Percentiles rank a stretch among this genome's conserved stretches.
Evolutionary conservation across 1,140 invertebrate species (phyloP).

Genomic region (Druon quercuslanigerum): DNA sequence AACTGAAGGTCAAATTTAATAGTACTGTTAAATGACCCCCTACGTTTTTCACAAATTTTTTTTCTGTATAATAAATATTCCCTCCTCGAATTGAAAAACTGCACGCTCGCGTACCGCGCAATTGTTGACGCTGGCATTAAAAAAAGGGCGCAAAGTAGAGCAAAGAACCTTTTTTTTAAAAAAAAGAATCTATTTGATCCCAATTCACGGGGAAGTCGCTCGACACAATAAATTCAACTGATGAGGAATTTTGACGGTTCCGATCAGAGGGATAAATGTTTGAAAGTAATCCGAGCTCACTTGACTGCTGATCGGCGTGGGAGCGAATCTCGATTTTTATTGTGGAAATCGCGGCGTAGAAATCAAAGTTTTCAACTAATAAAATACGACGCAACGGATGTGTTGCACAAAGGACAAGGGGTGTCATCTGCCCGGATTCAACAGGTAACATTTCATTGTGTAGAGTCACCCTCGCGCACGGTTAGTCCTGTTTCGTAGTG

Average conservation of each 20-base stretch:
- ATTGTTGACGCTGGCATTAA: not conserved
- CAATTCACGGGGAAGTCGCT: constrained; percentile 6
- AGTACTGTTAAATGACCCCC: too few species aligned
- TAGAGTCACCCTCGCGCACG: not conserved
- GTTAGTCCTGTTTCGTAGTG: constrained; percentile 37
- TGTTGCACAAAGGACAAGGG: constrained; percentile 55
- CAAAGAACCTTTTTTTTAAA: not conserved
- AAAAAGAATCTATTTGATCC: not conserved
- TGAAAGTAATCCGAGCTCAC: constrained; percentile 69
- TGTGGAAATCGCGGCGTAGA: constrained; percentile 56
- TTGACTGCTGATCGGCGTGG: constrained; percentile 74
- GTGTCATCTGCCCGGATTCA: constrained; percentile 73
- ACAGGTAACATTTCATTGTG: constrained; percentile 69
- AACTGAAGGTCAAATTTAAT: too few species aligned
- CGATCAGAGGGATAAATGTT: constrained; percentile 64
- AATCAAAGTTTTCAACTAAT: constrained; percentile 70
- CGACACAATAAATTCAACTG: not conserved
- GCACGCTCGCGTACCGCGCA: too few species aligned
- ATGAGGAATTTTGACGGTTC: constrained; percentile 46
- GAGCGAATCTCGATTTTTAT: constrained; percentile 65
- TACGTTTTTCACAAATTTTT: too few species aligned
- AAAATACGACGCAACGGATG: constrained; percentile 68
- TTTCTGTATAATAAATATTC: too few species aligned
- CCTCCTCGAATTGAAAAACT: too few species aligned
- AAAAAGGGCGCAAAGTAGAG: not conserved